These are phyloP conservation scores for Calosoma granatense DNA, from an alignment of 1,140 invertebrate species.

Conservation along the genomic window DNA sequence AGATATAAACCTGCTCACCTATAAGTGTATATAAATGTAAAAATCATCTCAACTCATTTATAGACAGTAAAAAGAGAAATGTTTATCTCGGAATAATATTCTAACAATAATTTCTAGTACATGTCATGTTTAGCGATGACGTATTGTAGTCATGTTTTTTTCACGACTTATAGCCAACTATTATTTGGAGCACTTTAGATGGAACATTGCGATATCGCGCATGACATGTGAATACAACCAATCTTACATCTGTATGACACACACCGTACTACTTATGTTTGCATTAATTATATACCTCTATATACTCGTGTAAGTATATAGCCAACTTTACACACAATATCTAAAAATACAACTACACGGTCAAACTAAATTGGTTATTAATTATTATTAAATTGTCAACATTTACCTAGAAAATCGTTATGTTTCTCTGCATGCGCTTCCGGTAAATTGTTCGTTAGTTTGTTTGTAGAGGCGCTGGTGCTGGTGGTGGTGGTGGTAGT, in stretches of 20 bases:
- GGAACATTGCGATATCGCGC: neutral
- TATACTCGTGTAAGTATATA: too few relatives aligned
- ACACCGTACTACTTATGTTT: neutral
- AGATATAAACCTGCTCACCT: too few relatives aligned
- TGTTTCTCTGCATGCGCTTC: neutral
- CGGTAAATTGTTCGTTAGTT: neutral
- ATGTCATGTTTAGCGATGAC: too few relatives aligned
- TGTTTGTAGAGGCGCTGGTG: too few relatives aligned
- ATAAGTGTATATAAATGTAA: too few relatives aligned
- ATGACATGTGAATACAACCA: neutral
- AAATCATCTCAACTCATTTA: too few relatives aligned
- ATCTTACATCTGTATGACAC: neutral
- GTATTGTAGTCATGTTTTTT: neutral
- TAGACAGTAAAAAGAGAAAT: too few relatives aligned
- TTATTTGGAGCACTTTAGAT: neutral
- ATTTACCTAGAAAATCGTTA: neutral
- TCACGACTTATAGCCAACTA: neutral
- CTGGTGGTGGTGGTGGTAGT: too few relatives aligned
- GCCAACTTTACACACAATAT: too few relatives aligned
- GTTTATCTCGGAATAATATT: too few relatives aligned
- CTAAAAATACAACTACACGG: too few relatives aligned
- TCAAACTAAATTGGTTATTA: neutral
- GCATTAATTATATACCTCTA: neutral
- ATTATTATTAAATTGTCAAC: neutral
- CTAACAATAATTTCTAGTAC: too few relatives aligned